Percentiles rank a stretch among this genome's conserved stretches.
Evolutionary conservation across 2,797 vertebrate species (phyloP).

Genomic region (Enteromius mattozi): DNA sequence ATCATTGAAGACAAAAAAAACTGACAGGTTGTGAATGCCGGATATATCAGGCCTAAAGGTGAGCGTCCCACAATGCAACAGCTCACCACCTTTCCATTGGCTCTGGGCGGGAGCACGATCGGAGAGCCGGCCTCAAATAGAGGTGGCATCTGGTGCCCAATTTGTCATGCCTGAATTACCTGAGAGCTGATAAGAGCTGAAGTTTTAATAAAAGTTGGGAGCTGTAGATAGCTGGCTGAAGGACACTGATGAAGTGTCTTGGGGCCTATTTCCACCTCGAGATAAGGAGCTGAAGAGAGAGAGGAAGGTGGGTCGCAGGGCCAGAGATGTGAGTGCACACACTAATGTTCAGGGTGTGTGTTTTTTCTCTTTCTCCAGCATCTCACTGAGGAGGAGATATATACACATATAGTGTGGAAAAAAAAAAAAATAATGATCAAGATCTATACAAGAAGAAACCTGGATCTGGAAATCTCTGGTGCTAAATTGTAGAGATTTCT

Average conservation of each 20-base stretch:
- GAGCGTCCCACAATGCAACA: constrained; percentile 74
- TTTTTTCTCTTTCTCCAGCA: constrained; percentile 32
- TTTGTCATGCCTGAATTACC: constrained; percentile 88
- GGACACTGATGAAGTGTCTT: constrained; percentile 87
- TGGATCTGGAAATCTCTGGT: constrained; percentile 78
- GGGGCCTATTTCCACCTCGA: constrained; percentile 82
- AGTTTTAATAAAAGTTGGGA: constrained; percentile 88
- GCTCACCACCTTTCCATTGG: constrained; percentile 76
- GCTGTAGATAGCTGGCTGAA: constrained; percentile 83
- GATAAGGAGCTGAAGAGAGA: constrained; percentile 78
- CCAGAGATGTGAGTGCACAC: constrained; percentile 52
- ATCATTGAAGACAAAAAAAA: constrained; percentile 19
- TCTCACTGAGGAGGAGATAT: constrained; percentile 18
- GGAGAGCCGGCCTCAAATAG: constrained; percentile 80
- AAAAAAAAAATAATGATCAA: constrained; percentile 81
- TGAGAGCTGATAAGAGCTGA: constrained; percentile 85
- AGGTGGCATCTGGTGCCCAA: constrained; percentile 86
- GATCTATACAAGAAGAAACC: constrained; percentile 80
- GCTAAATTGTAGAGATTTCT: neutral
- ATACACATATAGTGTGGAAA: constrained; percentile 69
- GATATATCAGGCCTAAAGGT: constrained; percentile 69
- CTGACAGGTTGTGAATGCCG: constrained; percentile 16
- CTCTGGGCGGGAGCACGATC: constrained; percentile 77
- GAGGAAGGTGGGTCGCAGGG: constrained; percentile 53
- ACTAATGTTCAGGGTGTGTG: constrained; percentile 40